Base-by-base conservation (phyloP, 1,140 invertebrate species). In the Achroia grisella region DNA sequence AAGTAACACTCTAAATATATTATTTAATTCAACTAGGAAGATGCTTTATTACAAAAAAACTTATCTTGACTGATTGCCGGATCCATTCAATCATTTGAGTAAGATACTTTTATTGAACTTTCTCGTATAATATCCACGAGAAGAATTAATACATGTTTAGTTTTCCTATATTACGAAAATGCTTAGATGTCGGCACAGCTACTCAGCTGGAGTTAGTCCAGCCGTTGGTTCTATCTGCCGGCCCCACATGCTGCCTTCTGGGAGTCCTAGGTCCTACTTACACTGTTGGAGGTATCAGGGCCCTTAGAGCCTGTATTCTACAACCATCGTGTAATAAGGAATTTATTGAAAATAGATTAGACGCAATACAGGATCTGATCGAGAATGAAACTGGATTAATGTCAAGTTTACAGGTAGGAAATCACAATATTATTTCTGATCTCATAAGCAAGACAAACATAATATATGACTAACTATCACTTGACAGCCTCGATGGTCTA, bases 231-330 rank as follows among this genome's bases (percentile, higher is more conserved):
- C 57, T 71, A 34, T 77, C 66, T 41, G 76, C 57, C 33, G 80
- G 75, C 27, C 77, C 57, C 37, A 82, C 66, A 27, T 87, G 87
- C 41, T 91, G 86, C 58, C 81, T 98, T 0, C 90, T 93, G 59
- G 92, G 91, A 12, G 87, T 93, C 8, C 65, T 98, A 10, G 93
- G 97, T 62, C 88, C 90, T 37, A 97, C 94, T 36, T 89, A 90
- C 31, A 98, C 96, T 1, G 79, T 77, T 34, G 91, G 93, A 31
- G 97, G 97, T 3, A 86, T 90, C 17, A 82, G 94, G 47, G 84
- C 93, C 1, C 85, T 98, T 4, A 81, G 96, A 44, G 91, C 94
- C 0, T 90, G 90, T 14, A 91, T 97, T 46, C 82, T 97, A n/a
- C 94, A 97, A 71, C 95, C 95, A 0, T 89, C 91, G 4, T 91